A percentile compares a stretch with the other conserved stretches of the same genome.
Conservation (phyloP, 2,113 vertebrate genomes). For the Austrofundulus limnaeus region DNA sequence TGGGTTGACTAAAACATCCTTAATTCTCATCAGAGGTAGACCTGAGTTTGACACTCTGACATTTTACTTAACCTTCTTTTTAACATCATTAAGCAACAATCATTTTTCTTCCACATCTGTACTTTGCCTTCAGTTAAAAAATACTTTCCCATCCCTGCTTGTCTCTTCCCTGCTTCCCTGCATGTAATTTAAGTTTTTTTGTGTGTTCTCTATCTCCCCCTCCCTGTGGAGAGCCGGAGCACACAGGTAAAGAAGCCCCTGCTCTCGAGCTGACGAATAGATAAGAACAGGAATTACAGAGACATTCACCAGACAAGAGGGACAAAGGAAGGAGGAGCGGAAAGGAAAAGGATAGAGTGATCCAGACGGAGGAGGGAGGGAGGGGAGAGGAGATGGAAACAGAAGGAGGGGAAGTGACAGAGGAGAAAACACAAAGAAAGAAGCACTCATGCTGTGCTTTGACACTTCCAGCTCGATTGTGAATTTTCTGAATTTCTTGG, state of each 20-base stretch:
- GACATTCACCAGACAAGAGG: slow-evolving; percentile 57
- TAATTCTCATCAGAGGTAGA: too few relatives aligned
- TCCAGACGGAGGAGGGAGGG: slow-evolving; percentile 29
- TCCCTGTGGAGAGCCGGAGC: slow-evolving; percentile 54
- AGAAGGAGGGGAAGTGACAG: neutral
- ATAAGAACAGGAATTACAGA: slow-evolving; percentile 76
- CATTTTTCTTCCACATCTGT: neutral
- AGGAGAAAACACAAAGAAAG: slow-evolving; percentile 40
- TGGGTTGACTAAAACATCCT: too few relatives aligned
- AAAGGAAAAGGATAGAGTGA: slow-evolving; percentile 41
- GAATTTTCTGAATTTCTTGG: slow-evolving; percentile 43
- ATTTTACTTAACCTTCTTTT: neutral
- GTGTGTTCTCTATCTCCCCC: slow-evolving; percentile 63
- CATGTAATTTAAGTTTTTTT: slow-evolving; percentile 63
- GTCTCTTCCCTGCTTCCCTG: slow-evolving; percentile 26
- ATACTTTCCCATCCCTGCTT: neutral
- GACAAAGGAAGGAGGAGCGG: neutral
- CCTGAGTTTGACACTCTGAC: too few relatives aligned
- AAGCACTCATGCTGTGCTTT: slow-evolving; percentile 24
- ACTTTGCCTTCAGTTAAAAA: slow-evolving; percentile 35
- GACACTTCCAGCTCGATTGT: slow-evolving; percentile 41
- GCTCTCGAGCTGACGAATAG: slow-evolving; percentile 55
- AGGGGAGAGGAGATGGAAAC: slow-evolving; percentile 38
- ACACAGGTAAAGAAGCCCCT: slow-evolving; percentile 69
- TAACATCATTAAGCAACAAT: slow-evolving; percentile 29